A percentile compares a stretch with the other conserved stretches of the same genome.
phyloP scores from a whole-genome alignment of 1,140 invertebrate genomes.

The Neodiprion virginianus region DNA sequence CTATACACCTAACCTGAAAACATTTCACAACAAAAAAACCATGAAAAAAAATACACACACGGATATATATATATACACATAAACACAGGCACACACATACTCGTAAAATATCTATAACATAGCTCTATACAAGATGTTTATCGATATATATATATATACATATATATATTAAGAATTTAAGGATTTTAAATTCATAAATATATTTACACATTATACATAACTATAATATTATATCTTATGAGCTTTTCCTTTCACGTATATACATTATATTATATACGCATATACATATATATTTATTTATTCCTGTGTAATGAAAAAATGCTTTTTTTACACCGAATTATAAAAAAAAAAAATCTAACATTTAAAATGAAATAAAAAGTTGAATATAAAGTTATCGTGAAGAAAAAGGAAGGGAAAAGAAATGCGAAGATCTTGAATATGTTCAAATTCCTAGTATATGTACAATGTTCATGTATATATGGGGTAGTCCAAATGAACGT shows the following conservation, averaged over 20 bases:
- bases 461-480: too few species aligned
- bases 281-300: too few species aligned
- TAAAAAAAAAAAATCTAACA: too few species aligned
- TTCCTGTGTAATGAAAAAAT: too few species aligned
- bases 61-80: slow-evolving; percentile 32
- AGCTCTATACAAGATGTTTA: background rate
- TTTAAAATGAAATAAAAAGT: too few species aligned
- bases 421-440: too few species aligned
- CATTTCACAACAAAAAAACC: slow-evolving; percentile 21
- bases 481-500: too few species aligned
- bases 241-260: background rate
- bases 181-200: background rate
- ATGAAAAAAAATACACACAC: slow-evolving; percentile 26
- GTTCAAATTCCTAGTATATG: too few species aligned
- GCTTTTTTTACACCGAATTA: too few species aligned
- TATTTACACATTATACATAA: background rate
- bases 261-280: too few species aligned
- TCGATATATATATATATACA: background rate
- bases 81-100: slow-evolving; percentile 34
- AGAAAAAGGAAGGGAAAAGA: too few species aligned
- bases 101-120: slow-evolving; percentile 9
- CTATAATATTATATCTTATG: background rate
- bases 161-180: background rate
- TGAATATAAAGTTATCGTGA: too few species aligned
- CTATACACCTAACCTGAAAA: slow-evolving; percentile 20